Evolutionary conservation across 1,140 invertebrate species (phyloP).

Genomic region (Trigoniulus corallinus): DNA sequence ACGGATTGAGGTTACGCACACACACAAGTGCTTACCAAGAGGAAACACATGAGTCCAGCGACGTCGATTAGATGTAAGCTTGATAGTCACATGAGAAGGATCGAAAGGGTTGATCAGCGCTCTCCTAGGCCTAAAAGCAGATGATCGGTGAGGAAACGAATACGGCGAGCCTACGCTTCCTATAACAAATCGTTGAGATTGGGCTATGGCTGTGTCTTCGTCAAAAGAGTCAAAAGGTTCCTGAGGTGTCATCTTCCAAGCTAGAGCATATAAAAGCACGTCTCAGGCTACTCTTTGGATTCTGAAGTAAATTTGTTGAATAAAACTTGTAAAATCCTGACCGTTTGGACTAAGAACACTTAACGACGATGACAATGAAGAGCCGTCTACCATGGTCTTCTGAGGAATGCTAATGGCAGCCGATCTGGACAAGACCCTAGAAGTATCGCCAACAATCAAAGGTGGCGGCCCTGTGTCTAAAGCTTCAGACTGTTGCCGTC

Average conservation of each 20-base stretch:
- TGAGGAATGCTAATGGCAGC: conserved; percentile 4
- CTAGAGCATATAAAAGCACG: too few species aligned
- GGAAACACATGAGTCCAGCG: conserved; percentile 99
- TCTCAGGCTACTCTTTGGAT: too few species aligned
- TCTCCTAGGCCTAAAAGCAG: conserved; percentile 11
- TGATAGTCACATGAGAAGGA: conserved; percentile 89
- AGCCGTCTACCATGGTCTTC: neutral
- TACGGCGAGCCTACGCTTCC: conserved; percentile 13
- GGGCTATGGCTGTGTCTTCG: conserved; percentile 6
- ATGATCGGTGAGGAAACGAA: conserved; percentile 3
- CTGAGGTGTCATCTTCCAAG: neutral
- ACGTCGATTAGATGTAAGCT: conserved; percentile 85
- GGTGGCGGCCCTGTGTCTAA: too few species aligned
- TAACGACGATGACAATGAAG: conserved; percentile 1
- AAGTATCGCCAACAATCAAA: too few species aligned
- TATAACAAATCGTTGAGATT: conserved; percentile 8
- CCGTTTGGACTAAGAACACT: neutral
- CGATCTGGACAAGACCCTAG: neutral
- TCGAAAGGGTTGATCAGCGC: conserved; percentile 82
- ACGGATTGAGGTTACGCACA: too few species aligned
- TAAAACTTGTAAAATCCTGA: too few species aligned
- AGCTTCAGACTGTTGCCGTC: too few species aligned
- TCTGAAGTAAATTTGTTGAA: too few species aligned
- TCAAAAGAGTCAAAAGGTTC: neutral
- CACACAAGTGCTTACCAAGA: conserved; percentile 62